Percentiles rank a stretch among this genome's conserved stretches.
phyloP scores from a whole-genome alignment of 2,113 vertebrate genomes.

The Progne subis region DNA sequence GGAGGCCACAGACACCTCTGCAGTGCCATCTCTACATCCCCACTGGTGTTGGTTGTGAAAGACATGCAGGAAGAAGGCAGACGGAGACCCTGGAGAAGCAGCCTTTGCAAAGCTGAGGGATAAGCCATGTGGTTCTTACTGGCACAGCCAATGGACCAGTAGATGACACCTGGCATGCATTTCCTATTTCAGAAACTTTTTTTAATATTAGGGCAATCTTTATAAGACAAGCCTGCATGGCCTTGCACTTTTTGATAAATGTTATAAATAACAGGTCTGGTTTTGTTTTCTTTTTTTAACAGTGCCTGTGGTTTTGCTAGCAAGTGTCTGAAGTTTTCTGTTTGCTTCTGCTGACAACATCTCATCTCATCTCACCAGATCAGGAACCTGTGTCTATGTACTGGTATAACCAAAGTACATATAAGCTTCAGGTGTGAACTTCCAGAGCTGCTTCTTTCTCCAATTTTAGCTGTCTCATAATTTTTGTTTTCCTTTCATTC shows the following conservation, averaged over 20 bases:
- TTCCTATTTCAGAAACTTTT: neutral
- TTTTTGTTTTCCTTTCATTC: neutral
- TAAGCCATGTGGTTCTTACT: fast-evolving
- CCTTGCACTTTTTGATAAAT: neutral
- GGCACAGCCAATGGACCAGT: neutral
- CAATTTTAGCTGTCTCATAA: neutral
- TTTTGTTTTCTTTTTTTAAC: neutral
- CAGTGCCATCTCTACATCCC: neutral
- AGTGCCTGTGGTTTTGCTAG: neutral
- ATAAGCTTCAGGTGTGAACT: neutral
- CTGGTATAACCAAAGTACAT: neutral
- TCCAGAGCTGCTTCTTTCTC: neutral
- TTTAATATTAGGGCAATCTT: neutral
- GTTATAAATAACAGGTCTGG: neutral
- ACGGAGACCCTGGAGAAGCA: neutral
- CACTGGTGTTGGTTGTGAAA: neutral
- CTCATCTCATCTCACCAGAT: neutral
- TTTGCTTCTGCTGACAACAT: neutral
- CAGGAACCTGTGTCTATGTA: neutral
- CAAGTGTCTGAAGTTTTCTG: neutral
- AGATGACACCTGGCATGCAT: neutral
- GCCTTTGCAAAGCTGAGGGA: neutral
- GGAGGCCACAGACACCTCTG: neutral
- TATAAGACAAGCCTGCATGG: neutral
- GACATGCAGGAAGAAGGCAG: neutral